A percentile compares a stretch with the other conserved stretches of the same genome.
Conservation (phyloP, 1,140 invertebrate species). For the Heterodera schachtii region DNA sequence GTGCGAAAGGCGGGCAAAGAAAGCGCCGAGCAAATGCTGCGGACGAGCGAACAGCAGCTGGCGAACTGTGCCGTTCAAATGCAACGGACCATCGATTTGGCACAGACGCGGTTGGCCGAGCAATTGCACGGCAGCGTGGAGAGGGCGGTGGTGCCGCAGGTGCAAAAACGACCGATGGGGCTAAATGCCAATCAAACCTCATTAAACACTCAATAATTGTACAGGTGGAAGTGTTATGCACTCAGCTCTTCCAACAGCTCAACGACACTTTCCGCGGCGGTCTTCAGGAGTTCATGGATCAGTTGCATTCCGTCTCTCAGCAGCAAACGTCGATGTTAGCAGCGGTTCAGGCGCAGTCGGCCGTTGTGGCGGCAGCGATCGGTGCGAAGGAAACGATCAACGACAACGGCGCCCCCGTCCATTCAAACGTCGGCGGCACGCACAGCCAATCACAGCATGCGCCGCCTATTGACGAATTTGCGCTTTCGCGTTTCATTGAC, state of each 20-base stretch:
- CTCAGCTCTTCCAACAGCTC: slow-evolving; percentile 46
- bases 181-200: background rate
- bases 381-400: slow-evolving; percentile 17
- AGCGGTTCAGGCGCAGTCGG: background rate
- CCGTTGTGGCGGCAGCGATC: slow-evolving; percentile 1
- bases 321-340: background rate
- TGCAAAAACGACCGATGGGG: background rate
- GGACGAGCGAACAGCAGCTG: slow-evolving; percentile 19
- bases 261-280: slow-evolving; percentile 42
- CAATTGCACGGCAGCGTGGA: slow-evolving; percentile 23
- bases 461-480: slow-evolving; percentile 7
- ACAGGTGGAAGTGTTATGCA: slow-evolving; percentile 31
- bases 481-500: slow-evolving; percentile 33
- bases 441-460: slow-evolving; percentile 19
- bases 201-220: background rate
- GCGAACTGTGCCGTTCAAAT: slow-evolving; percentile 8
- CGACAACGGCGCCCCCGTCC: slow-evolving; percentile 2
- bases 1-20: slow-evolving; percentile 12
- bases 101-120: slow-evolving; percentile 25
- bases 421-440: background rate
- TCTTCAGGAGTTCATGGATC: slow-evolving; percentile 43
- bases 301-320: slow-evolving; percentile 28
- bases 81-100: slow-evolving; percentile 15
- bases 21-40: slow-evolving; percentile 20
- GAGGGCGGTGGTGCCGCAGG: slow-evolving; percentile 20